Percentiles rank a stretch among this genome's conserved stretches.
Evolutionary conservation across 2,888 invertebrate species (phyloP).

Genomic region (Caenorhabditis sp.): DNA sequence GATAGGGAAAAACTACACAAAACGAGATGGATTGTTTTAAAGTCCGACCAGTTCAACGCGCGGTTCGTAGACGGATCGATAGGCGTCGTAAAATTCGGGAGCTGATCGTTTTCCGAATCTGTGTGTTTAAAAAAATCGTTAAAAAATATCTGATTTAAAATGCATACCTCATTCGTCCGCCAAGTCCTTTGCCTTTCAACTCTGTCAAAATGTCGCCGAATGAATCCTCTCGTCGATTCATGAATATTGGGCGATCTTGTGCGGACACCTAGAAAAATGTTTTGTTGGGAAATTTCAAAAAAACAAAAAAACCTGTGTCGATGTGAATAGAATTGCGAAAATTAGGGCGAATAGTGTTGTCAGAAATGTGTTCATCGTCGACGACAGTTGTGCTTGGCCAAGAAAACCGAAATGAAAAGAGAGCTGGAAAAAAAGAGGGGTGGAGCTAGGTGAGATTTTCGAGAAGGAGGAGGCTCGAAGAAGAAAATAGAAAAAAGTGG

Average conservation of each 20-base stretch:
- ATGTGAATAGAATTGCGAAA: background rate
- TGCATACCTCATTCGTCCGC: conserved; percentile 56
- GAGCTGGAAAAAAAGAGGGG: background rate
- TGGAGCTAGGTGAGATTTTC: background rate
- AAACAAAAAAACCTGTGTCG: background rate
- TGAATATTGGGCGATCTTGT: conserved; percentile 45
- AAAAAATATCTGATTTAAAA: background rate
- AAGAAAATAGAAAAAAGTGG: no score
- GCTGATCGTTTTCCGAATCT: conserved; percentile 10
- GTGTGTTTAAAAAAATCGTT: background rate
- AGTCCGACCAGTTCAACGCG: background rate
- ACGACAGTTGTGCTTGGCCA: background rate
- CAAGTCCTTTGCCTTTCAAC: conserved; percentile 56
- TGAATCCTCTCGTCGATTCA: conserved; percentile 51
- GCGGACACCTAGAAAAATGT: conserved; percentile 4
- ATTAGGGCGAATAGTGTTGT: background rate
- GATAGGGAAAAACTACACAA: background rate
- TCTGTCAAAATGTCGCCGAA: conserved; percentile 52
- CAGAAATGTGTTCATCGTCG: background rate
- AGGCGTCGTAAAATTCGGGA: background rate
- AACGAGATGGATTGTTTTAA: background rate
- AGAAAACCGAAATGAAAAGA: background rate
- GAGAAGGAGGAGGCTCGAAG: background rate
- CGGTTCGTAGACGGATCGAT: background rate
- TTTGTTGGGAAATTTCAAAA: background rate